These are phyloP conservation scores for Chironomus tepperi DNA, from an alignment of 1,140 invertebrate genomes.

Conservation along the genomic window DNA sequence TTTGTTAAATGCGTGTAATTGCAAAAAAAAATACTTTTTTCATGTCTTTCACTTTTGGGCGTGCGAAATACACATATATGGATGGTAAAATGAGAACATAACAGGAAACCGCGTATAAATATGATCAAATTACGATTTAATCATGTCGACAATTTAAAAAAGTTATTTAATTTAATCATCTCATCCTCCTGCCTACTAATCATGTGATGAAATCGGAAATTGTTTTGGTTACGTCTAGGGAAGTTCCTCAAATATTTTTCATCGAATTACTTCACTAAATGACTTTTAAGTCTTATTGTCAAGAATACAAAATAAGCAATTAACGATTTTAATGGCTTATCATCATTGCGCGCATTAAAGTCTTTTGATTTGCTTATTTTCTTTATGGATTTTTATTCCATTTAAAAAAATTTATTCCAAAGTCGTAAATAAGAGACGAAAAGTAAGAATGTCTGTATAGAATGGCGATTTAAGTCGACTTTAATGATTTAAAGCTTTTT, in stretches of 20 bases:
- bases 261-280: too few relatives aligned
- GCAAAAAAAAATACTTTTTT: not conserved
- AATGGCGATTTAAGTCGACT: not conserved
- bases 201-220: too few relatives aligned
- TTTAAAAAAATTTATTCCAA: not conserved
- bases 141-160: too few relatives aligned
- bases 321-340: not conserved
- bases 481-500: not conserved
- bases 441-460: not conserved
- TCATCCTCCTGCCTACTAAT: too few relatives aligned
- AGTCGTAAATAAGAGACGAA: not conserved
- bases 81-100: not conserved
- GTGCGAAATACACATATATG: not conserved
- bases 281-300: too few relatives aligned
- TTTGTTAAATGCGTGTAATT: not conserved
- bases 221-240: too few relatives aligned
- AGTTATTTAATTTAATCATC: too few relatives aligned
- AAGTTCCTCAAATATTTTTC: too few relatives aligned
- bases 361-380: not conserved
- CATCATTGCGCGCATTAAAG: not conserved
- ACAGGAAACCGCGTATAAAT: not conserved
- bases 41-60: not conserved
- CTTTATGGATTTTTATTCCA: not conserved
- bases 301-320: too few relatives aligned
- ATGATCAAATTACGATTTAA: too few relatives aligned